Evolutionary conservation across 2,888 invertebrate species (phyloP), one percentile per base, ranked within the genome.

Genomic region (Nomada lathburiana): DNA sequence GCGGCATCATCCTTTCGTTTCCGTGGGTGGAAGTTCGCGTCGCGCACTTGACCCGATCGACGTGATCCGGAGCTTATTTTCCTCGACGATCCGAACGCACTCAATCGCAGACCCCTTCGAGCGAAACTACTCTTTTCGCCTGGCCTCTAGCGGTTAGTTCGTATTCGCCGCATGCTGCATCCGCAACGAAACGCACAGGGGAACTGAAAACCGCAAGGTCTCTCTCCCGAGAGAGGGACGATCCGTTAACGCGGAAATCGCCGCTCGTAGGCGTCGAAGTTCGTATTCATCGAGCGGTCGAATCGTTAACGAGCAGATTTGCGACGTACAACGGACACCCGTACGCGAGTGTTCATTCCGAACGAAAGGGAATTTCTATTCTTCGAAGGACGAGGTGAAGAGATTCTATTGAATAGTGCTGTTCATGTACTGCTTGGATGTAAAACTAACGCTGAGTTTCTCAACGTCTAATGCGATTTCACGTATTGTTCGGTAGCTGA

Each of bases 241-340:
- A 82, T 76, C 72, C 77, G 76, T 80, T 78, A 82, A 86, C 83
- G 74, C 81, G 80, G 78, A 70, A 78, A 85, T 85, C 81, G 76
- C 60, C 70, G 62, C 73, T 76, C 77, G 86, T 87, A 86, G 82
- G 82, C 83, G 82, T 83, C 62, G 80, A 84, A 84, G 81, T 84
- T 86, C 82, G 81, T 84, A 89, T 86, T 85, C 83, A 88, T 86
- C 83, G 76, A 65, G 83, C 78, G 81, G 79, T 85, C 70, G 81
- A 76, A 77, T 81, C 68, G 67, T 80, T 80, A 85, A 86, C 79
- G 70, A 83, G 71, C 73, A 64, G 80, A 76, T 84, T 77, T 57
- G 74, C 65, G 50, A 76, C 63, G 50, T 64, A 63, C 70, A 50
- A 89, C 52, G 69, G 36, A 18, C 52, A 64, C 53, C 18, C 62